These are phyloP conservation scores for Siniperca obscura DNA, from an alignment of 2,797 vertebrate genomes.

Conservation along the genomic window DNA sequence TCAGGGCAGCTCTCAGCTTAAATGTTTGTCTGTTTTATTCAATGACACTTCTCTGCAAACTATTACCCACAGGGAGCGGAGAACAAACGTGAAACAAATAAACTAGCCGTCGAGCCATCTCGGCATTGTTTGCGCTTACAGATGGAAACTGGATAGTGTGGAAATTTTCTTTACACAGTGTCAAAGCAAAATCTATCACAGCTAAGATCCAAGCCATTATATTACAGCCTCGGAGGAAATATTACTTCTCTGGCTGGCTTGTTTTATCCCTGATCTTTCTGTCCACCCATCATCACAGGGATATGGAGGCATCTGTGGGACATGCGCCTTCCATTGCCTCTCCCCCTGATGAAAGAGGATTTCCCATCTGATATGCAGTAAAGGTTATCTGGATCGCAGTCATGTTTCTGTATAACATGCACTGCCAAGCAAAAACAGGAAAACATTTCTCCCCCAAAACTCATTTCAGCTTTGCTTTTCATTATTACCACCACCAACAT, in stretches of 20 bases:
- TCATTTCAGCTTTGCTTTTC: slow-evolving; percentile 79
- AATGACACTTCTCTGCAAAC: slow-evolving; percentile 85
- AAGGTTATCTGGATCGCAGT: slow-evolving; percentile 82
- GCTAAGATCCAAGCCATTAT: slow-evolving; percentile 80
- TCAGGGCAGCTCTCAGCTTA: slow-evolving; percentile 81
- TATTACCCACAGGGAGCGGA: slow-evolving; percentile 79
- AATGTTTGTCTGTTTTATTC: slow-evolving; percentile 89
- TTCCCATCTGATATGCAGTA: slow-evolving; percentile 78
- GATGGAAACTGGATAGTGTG: slow-evolving; percentile 81
- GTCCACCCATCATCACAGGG: slow-evolving; percentile 75
- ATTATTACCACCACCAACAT: slow-evolving; percentile 67
- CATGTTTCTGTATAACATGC: slow-evolving; percentile 77
- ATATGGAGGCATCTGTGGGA: slow-evolving; percentile 72
- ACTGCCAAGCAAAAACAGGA: slow-evolving; percentile 73
- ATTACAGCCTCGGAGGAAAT: slow-evolving; percentile 81
- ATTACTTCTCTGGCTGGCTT: slow-evolving; percentile 77
- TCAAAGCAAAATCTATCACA: slow-evolving; percentile 81
- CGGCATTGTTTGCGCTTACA: slow-evolving; percentile 81
- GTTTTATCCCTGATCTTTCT: slow-evolving; percentile 84
- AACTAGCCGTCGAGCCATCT: slow-evolving; percentile 72
- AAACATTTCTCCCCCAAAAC: slow-evolving; percentile 70
- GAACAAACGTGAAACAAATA: slow-evolving; percentile 86
- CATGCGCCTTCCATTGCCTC: slow-evolving; percentile 61
- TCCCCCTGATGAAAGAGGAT: slow-evolving; percentile 77
- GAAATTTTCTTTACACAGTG: slow-evolving; percentile 77